phyloP scores from a whole-genome alignment of 2,113 vertebrate species.

The Hemibates koningsi region DNA sequence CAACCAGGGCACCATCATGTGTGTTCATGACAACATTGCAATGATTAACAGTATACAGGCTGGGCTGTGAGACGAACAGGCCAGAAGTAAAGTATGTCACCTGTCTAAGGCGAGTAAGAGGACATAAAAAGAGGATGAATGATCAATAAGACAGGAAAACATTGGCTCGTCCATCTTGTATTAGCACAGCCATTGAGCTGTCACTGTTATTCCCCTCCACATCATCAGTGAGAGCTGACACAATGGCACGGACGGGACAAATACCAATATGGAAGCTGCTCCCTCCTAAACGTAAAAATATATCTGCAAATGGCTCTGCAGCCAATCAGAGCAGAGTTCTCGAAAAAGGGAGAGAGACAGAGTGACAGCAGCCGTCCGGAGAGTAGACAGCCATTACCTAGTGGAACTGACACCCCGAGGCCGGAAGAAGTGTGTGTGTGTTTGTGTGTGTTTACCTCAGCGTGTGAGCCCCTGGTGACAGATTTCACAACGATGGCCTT shows the following conservation, averaged over 20 bases:
- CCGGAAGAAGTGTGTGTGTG: background rate
- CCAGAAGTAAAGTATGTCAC: background rate
- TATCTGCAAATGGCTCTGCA: background rate
- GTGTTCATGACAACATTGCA: background rate
- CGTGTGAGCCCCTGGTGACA: constrained; percentile 86
- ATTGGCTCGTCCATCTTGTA: background rate
- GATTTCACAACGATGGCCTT: constrained; percentile 90
- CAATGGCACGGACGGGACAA: background rate
- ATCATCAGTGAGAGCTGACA: background rate
- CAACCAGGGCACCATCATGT: background rate
- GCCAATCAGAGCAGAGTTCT: constrained; percentile 10
- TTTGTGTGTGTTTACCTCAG: constrained; percentile 78
- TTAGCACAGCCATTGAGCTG: background rate
- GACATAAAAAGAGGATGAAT: background rate
- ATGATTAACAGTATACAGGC: background rate
- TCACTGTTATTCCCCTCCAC: background rate
- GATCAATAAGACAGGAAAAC: background rate
- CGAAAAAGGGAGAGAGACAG: background rate
- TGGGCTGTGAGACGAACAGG: background rate
- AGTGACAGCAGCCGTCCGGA: constrained; percentile 53
- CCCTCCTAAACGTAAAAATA: background rate
- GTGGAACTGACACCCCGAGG: constrained; percentile 46
- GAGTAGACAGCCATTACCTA: constrained; percentile 48
- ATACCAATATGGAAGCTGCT: background rate
- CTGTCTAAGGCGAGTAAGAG: background rate